Base-by-base conservation (phyloP, 2,888 invertebrate species). In the Agelastica alni region DNA sequence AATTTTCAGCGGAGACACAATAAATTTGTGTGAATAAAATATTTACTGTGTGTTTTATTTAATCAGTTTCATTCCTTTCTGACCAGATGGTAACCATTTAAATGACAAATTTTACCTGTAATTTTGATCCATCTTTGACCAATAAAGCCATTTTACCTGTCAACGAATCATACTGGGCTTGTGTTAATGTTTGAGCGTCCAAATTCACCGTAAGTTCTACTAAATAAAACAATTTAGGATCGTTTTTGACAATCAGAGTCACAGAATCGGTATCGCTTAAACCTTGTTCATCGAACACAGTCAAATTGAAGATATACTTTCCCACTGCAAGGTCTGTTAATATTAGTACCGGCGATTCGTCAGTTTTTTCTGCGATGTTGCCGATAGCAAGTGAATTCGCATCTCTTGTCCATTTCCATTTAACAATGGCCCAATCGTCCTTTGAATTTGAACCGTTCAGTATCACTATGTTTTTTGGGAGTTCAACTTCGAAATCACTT, bases 221-320 rank as follows among this genome's bases (percentile, higher is more conserved):
- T 39, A 93, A 80, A 74, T 91, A 85, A 69, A 85, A 81, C 45
- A 89, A 78, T 63, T 88, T 80, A 0, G 88, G 87, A 78, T 93
- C 91, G 62, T 82, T 77, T 71, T 91, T 91, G 0, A 96, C 90
- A 65, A 88, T 84, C 65, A 96, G 83, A 48, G 89, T 90, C 14
- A 92, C 92, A 0, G 89, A 87, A 73, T 96, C 94, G 10, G 87
- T 85, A 63, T 85, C 86, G 1, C 86, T 86, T 48, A 91, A 80
- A 0, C 96, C 96, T 74, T 96, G 94, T 62, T 91, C 91, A 75
- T 96, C 96, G 31, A 83, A 88, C 1, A 96, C 95, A n/a, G 88
- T 89, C 52, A 96, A 78, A 68, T 88, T 89, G 71, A 95, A 96
- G 2, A 93, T 85, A 73, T 96, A 96, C 60, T 89, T 84, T 0